phyloP scores from a whole-genome alignment of 2,888 invertebrate genomes.

The Epinotia bilunana region DNA sequence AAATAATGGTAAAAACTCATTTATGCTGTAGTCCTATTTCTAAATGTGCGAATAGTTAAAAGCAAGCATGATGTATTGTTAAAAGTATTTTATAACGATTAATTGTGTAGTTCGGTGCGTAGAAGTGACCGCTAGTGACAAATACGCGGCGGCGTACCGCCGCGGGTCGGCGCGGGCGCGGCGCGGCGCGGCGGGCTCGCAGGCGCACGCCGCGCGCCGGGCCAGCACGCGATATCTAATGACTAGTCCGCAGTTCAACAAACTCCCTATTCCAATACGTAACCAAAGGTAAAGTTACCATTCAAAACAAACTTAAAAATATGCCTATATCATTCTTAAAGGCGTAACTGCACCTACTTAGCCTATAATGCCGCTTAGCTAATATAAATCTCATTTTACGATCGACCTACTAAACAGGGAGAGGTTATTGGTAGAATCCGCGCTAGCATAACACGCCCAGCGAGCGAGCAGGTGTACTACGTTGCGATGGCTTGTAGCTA shows the following conservation, averaged over 20 bases:
- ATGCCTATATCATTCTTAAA: conserved; percentile 15
- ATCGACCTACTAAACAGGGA: conserved; percentile 15
- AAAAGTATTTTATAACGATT: conserved; percentile 37
- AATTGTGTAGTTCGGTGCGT: conserved; percentile 39
- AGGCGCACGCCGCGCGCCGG: conserved; percentile 65
- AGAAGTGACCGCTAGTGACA: conserved; percentile 45
- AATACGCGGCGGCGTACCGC: conserved; percentile 59
- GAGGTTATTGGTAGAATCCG: conserved; percentile 8
- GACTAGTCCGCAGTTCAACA: conserved; percentile 81
- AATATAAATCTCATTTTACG: conserved; percentile 21
- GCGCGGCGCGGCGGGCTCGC: conserved; percentile 61
- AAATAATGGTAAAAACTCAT: conserved; percentile 13
- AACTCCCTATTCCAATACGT: conserved; percentile 73
- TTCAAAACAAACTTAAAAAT: conserved; percentile 20
- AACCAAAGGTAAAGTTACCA: conserved; percentile 39
- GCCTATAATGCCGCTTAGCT: conserved; percentile 34
- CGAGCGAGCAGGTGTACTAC: background rate
- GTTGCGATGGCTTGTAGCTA: background rate
- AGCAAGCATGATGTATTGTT: conserved; percentile 28
- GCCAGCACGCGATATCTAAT: conserved; percentile 78
- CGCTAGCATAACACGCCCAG: background rate
- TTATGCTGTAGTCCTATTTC: conserved; percentile 44
- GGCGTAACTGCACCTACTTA: conserved; percentile 19
- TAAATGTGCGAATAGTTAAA: conserved; percentile 34
- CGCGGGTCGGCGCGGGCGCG: conserved; percentile 42